Evolutionary conservation across 1,140 invertebrate genomes (phyloP), one percentile per base, ranked within the genome.

Genomic region (Spodoptera frugiperda): DNA sequence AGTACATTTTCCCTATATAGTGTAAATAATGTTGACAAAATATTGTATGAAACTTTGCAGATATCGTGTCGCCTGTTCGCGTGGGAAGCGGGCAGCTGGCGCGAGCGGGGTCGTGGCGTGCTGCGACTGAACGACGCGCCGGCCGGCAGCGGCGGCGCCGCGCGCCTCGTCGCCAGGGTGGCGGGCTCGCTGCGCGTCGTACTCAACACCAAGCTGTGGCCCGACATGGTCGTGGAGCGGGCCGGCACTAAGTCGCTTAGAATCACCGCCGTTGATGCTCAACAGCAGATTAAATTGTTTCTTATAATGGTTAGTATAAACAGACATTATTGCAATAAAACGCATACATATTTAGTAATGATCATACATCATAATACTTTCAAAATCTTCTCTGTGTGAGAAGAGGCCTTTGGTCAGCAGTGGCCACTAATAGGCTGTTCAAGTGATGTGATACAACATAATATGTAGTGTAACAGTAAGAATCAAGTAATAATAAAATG

Each of bases 171-270:
- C 2, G 97, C 98, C 87, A 95, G 98, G 59, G 97, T 97, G 12
- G 95, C 97, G 19, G 98, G 98, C 15, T 98, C 97, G 78, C 95
- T 99, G 70, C 95, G 98, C 78, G 96, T 99, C 65, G 96, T 99
- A 83, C 94, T 99, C 14, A 99, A 99, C 91, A 99, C 98, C 25
- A 99, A 99, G 94, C 95, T 98, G 49, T 99, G 98, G 98, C 95
- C 97, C 3, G 98, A 97, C 51, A 99, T 99, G 98, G 96, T 97
- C 6, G 96, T 97, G 2, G 97, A 99, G 85, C 95, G 96, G 78
- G 97, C 98, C 0, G 98, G 97, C 87, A 95, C 95, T 57, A 99
- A 98, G 94, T 98, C 97, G 80, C 95, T 99, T 11, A 95, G 98
- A 59, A 95, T 99, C 76, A 99, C 98, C 2, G 98, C 98, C 0